Conservation (phyloP, 2,113 vertebrate species). For the Montifringilla adamsi region DNA sequence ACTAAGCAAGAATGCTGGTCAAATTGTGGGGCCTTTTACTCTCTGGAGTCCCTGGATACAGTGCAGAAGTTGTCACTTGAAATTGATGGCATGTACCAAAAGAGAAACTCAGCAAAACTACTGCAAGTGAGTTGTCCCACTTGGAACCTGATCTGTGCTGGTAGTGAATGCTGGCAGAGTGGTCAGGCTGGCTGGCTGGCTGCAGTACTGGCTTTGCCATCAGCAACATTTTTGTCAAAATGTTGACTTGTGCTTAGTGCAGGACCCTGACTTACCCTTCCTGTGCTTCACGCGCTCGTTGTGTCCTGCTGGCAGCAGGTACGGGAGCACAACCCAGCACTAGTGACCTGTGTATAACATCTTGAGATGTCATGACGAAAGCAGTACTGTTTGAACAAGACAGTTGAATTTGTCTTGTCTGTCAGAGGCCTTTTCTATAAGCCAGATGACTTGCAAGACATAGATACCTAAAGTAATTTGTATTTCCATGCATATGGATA, state of each 20-base stretch:
- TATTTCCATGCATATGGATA: not conserved
- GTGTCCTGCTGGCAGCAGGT: not conserved
- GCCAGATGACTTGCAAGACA: not conserved
- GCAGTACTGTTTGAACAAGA: not conserved
- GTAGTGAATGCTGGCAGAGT: not conserved
- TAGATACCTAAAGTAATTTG: not conserved
- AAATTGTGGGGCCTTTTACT: not conserved
- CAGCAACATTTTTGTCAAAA: not conserved
- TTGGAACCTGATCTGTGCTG: not conserved
- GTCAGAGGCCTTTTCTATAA: not conserved
- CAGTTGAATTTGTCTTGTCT: not conserved
- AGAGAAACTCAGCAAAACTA: not conserved
- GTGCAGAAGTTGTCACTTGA: not conserved
- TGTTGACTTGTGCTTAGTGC: not conserved
- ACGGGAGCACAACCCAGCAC: accelerated
- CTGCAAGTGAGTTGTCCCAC: not conserved
- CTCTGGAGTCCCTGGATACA: not conserved
- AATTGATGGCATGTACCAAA: not conserved
- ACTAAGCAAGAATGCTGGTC: not conserved
- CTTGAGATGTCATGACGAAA: not conserved
- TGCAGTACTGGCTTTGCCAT: not conserved
- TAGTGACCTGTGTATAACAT: not conserved
- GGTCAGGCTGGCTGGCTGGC: not conserved
- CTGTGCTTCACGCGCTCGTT: accelerated
- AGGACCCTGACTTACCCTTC: not conserved